phyloP scores from a whole-genome alignment of 1,140 invertebrate genomes.

The Zophobas atratus region DNA sequence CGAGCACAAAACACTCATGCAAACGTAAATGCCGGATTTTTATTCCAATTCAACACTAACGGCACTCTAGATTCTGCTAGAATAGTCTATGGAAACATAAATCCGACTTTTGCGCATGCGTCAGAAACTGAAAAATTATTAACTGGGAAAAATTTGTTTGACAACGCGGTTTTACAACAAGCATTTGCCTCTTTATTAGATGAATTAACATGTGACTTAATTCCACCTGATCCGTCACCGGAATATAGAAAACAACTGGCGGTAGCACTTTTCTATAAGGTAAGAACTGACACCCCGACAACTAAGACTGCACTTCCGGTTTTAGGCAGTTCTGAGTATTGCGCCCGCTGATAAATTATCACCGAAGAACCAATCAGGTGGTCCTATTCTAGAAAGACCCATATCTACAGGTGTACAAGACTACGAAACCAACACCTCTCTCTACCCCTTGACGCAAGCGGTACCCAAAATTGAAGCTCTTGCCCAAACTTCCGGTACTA shows the following conservation, averaged over 20 bases:
- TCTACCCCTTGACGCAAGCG: conserved; percentile 86
- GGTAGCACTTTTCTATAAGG: conserved; percentile 81
- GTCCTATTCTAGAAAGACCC: conserved; percentile 72
- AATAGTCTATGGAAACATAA: conserved; percentile 80
- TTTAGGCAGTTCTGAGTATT: conserved; percentile 71
- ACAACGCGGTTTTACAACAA: conserved; percentile 69
- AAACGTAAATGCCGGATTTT: conserved; percentile 86
- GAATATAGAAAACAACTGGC: conserved; percentile 79
- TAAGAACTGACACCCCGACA: conserved; percentile 10
- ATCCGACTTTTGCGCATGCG: conserved; percentile 80
- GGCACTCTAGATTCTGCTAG: conserved; percentile 51
- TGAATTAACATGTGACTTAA: conserved; percentile 76
- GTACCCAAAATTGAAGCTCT: conserved; percentile 83
- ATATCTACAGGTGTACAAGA: conserved; percentile 81
- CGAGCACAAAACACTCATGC: conserved; percentile 88
- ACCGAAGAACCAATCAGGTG: conserved; percentile 70
- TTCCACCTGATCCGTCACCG: conserved; percentile 75
- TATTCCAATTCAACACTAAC: conserved; percentile 72
- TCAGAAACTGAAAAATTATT: conserved; percentile 77
- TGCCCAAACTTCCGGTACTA: conserved; percentile 73
- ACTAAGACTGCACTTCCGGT: conserved; percentile 25
- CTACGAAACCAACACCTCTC: conserved; percentile 77
- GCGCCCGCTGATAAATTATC: conserved; percentile 67
- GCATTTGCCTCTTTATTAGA: conserved; percentile 73
- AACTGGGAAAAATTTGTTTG: conserved; percentile 71